phyloP scores from a whole-genome alignment of 2,888 invertebrate genomes.

The Pyrocoelia pectoralis region DNA sequence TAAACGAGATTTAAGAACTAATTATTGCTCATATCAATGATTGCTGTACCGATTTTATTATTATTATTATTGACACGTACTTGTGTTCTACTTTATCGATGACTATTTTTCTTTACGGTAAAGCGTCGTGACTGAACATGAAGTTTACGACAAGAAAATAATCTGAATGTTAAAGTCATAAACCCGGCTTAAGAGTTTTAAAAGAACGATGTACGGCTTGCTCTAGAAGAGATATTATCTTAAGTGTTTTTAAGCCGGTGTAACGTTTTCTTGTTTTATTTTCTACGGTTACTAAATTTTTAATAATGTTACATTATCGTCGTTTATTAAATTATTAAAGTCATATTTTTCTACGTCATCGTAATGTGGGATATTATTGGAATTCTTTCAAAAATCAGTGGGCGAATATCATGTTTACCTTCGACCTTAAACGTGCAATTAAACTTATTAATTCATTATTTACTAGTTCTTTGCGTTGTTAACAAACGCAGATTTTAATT shows the following conservation, averaged over 20 bases:
- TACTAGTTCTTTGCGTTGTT: no score
- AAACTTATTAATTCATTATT: no score
- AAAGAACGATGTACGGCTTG: conserved; percentile 25
- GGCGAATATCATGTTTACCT: no score
- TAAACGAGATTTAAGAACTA: background rate
- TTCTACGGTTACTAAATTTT: no score
- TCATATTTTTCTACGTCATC: no score
- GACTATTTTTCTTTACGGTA: conserved; percentile 16
- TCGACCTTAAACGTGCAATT: no score
- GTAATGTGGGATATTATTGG: no score
- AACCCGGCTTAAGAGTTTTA: conserved; percentile 9
- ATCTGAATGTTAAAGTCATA: conserved; percentile 22
- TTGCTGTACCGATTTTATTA: no score
- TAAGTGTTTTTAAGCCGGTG: conserved; percentile 23
- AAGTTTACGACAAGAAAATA: conserved; percentile 21
- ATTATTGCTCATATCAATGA: no score
- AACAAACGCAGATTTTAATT: no score
- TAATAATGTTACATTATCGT: background rate
- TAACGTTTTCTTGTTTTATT: conserved; percentile 10
- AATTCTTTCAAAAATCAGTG: no score
- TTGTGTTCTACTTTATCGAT: background rate
- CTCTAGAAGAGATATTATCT: conserved; percentile 28
- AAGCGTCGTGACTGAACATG: conserved; percentile 27
- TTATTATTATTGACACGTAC: background rate
- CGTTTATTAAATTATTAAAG: no score